These are phyloP conservation scores for Schizopygopsis malacanthus DNA, from an alignment of 2,797 vertebrate species.

Conservation along the genomic window DNA sequence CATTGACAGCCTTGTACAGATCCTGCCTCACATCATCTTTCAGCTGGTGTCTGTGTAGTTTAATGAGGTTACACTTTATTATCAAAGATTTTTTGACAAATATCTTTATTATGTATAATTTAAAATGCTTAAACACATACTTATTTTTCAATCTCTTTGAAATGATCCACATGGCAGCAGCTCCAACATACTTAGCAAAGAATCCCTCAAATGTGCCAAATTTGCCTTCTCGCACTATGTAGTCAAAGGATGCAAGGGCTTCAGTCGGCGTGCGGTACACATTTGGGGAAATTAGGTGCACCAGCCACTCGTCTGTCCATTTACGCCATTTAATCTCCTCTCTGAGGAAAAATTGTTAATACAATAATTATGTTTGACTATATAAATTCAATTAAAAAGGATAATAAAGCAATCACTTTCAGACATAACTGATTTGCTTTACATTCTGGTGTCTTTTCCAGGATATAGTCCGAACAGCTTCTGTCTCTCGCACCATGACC, in stretches of 20 bases:
- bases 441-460: slow-evolving; percentile 87
- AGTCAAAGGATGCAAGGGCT: slow-evolving; percentile 93
- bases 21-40: slow-evolving; percentile 91
- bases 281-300: slow-evolving; percentile 96
- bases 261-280: slow-evolving; percentile 91
- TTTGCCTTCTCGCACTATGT: slow-evolving; percentile 95
- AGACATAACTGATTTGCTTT: slow-evolving; percentile 47
- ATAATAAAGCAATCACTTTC: neutral
- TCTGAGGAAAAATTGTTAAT: slow-evolving; percentile 68
- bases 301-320: slow-evolving; percentile 95
- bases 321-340: slow-evolving; percentile 97
- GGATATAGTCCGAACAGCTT: slow-evolving; percentile 78
- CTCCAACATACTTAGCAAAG: slow-evolving; percentile 95
- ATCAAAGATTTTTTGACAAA: neutral
- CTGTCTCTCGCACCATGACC: slow-evolving; percentile 90
- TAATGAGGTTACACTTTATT: neutral
- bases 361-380: neutral
- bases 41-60: slow-evolving; percentile 84
- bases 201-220: slow-evolving; percentile 88
- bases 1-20: slow-evolving; percentile 89
- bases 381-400: neutral
- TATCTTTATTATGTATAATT: neutral
- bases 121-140: slow-evolving; percentile 70
- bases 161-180: slow-evolving; percentile 91
- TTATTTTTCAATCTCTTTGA: slow-evolving; percentile 91